Evolutionary conservation across 2,797 vertebrate species (phyloP).

Genomic region (Manis crassicaudata): DNA sequence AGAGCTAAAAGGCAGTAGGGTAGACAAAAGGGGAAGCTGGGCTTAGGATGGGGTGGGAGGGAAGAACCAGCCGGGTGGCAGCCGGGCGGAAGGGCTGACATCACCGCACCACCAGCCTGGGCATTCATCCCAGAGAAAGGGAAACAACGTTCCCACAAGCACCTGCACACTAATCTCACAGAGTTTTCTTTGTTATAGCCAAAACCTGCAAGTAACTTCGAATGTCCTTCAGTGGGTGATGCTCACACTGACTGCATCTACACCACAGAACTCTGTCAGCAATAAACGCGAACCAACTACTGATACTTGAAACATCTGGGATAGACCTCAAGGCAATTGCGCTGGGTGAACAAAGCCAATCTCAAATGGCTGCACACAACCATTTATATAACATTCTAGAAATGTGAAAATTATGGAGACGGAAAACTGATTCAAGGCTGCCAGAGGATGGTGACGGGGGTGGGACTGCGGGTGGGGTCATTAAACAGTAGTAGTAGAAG

Average conservation of each 20-base stretch:
- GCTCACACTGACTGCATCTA: neutral
- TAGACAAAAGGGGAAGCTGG: neutral
- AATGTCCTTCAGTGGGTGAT: neutral
- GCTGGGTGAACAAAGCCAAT: neutral
- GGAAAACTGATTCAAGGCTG: neutral
- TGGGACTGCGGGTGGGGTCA: neutral
- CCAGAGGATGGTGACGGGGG: too few species aligned
- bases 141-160: neutral
- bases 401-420: neutral
- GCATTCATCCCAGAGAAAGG: neutral
- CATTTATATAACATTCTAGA: neutral
- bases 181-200: neutral
- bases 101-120: neutral
- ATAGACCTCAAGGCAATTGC: neutral
- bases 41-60: neutral
- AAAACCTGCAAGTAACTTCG: neutral
- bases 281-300: neutral
- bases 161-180: neutral
- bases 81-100: neutral
- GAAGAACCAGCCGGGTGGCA: neutral
- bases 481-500: neutral
- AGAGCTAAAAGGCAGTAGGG: neutral
- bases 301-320: neutral
- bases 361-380: neutral
- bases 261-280: neutral